These are phyloP conservation scores for Micrastur ruficollis DNA, from an alignment of 2,797 vertebrate species.

Conservation along the genomic window DNA sequence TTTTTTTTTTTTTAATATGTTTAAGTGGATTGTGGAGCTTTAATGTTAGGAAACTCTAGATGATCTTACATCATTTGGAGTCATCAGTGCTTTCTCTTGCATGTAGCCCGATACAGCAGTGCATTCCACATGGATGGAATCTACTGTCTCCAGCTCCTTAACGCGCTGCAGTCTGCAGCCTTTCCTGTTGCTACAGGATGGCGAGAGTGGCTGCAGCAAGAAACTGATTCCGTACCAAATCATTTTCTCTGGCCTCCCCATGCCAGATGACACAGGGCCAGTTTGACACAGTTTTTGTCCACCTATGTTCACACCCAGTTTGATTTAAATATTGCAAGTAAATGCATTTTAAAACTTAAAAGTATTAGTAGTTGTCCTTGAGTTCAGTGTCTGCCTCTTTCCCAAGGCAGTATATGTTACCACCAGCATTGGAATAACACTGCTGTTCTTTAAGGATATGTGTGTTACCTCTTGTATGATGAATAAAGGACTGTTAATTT, in stretches of 20 bases:
- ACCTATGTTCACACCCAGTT: background rate
- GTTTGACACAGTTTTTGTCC: background rate
- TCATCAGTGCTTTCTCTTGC: background rate
- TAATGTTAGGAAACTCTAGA: background rate
- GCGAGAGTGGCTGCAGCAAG: background rate
- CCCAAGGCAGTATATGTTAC: background rate
- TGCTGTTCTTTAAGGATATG: background rate
- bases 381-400: background rate
- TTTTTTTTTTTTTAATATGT: background rate
- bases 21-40: background rate
- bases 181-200: background rate
- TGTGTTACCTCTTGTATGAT: background rate
- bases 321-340: background rate
- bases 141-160: background rate
- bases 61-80: background rate
- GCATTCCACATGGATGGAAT: background rate
- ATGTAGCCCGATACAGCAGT: background rate
- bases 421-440: background rate
- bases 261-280: background rate
- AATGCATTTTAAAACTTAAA: background rate
- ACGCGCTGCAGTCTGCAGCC: background rate
- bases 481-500: conserved; percentile 12
- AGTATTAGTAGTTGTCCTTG: background rate
- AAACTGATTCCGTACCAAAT: background rate
- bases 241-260: background rate